These are phyloP conservation scores for Denticeps clupeoides DNA, from an alignment of 2,797 vertebrate genomes.

Conservation along the genomic window DNA sequence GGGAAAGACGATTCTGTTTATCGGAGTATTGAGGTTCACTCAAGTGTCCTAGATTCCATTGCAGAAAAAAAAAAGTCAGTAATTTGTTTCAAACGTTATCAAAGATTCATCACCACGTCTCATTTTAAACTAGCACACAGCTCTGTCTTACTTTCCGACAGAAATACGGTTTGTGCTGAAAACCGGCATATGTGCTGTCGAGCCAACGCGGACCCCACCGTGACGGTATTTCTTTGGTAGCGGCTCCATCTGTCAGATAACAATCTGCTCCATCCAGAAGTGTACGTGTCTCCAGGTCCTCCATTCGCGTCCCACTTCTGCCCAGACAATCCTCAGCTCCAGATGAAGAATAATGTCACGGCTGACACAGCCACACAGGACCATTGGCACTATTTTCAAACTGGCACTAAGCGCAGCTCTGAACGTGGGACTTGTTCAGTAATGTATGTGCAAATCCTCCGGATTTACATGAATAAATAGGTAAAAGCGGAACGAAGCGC, in stretches of 20 bases:
- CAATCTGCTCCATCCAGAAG: background rate
- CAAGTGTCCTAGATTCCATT: conserved; percentile 23
- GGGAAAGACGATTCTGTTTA: conserved; percentile 21
- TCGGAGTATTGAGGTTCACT: conserved; percentile 16
- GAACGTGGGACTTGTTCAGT: too few species aligned
- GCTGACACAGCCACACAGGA: too few species aligned
- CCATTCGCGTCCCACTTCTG: background rate
- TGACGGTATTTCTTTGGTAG: background rate
- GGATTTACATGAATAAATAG: too few species aligned
- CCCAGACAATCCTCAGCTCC: background rate
- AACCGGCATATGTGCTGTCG: background rate
- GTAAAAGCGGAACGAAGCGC: too few species aligned
- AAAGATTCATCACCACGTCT: background rate
- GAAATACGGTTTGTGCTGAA: background rate
- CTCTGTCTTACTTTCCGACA: background rate
- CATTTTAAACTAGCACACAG: background rate
- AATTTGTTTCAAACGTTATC: background rate
- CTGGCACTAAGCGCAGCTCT: too few species aligned
- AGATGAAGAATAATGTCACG: background rate
- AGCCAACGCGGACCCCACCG: background rate
- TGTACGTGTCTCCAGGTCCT: background rate
- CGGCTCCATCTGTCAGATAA: background rate
- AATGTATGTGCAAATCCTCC: too few species aligned
- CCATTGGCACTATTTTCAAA: too few species aligned
- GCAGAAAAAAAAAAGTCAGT: conserved; percentile 4